These are phyloP conservation scores for Lathamus discolor DNA, from an alignment of 2,113 vertebrate genomes.

Conservation along the genomic window DNA sequence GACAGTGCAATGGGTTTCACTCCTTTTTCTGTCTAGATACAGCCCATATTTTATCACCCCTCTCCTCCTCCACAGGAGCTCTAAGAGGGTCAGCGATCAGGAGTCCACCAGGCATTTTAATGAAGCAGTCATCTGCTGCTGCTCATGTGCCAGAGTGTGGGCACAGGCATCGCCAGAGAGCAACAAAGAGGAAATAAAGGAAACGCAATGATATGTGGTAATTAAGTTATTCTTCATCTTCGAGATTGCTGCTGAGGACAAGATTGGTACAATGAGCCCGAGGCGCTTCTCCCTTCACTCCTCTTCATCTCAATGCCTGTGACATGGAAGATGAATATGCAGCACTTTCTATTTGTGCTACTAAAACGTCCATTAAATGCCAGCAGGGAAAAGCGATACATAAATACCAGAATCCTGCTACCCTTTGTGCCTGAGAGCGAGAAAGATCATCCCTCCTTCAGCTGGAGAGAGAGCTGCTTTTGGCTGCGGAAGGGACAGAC, in stretches of 20 bases:
- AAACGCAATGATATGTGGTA: not conserved
- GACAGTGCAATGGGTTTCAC: not conserved
- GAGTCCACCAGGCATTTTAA: not conserved
- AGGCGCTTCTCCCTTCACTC: conserved; percentile 22
- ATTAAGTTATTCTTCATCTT: conserved; percentile 62
- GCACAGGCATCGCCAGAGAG: not conserved
- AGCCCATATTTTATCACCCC: not conserved
- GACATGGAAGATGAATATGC: conserved; percentile 42
- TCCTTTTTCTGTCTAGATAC: not conserved
- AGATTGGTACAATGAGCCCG: conserved; percentile 13
- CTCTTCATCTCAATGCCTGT: conserved; percentile 32
- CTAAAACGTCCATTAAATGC: conserved; percentile 52
- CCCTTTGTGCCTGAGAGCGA: not conserved
- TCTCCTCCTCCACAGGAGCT: not conserved
- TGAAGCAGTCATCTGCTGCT: not conserved
- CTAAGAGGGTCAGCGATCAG: not conserved
- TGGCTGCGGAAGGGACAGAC: not conserved
- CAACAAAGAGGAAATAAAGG: not conserved
- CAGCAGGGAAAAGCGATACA: conserved; percentile 8
- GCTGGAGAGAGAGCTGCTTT: not conserved
- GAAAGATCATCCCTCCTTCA: not conserved
- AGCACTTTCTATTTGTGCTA: conserved; percentile 50
- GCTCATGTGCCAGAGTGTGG: not conserved
- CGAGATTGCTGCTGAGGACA: not conserved
- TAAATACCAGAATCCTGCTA: not conserved